These are phyloP conservation scores for Ecdyonurus torrentis DNA, from an alignment of 2,888 invertebrate species.

Conservation along the genomic window DNA sequence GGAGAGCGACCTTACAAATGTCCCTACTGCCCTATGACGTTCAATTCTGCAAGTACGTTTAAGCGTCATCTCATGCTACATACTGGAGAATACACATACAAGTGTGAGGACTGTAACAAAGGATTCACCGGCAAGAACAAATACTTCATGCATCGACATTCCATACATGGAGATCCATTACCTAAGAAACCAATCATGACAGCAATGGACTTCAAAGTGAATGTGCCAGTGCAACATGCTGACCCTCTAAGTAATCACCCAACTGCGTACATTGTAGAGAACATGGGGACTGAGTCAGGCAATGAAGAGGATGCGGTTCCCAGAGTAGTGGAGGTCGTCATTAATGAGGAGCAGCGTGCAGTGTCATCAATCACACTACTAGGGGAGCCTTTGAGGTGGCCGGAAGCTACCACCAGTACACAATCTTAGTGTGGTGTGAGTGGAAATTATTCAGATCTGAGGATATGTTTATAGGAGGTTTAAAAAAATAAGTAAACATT, in stretches of 20 bases:
- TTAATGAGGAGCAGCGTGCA: not conserved
- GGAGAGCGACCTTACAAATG: constrained; percentile 30
- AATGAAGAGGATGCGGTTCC: not conserved
- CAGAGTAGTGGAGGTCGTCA: not conserved
- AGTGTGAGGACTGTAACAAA: constrained; percentile 14
- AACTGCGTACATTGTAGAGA: not conserved
- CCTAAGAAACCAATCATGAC: not conserved
- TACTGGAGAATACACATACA: constrained; percentile 15
- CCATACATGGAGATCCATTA: constrained; percentile 12
- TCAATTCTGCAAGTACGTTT: constrained; percentile 27
- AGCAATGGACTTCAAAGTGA: not conserved
- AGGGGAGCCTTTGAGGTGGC: not conserved
- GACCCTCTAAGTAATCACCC: not conserved
- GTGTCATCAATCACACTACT: not conserved
- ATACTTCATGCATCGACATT: constrained; percentile 13
- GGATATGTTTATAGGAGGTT: no score
- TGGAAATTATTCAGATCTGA: no score
- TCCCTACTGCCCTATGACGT: constrained; percentile 26
- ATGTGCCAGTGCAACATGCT: not conserved
- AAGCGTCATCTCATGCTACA: constrained; percentile 26
- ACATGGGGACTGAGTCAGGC: not conserved
- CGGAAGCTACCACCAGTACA: no score
- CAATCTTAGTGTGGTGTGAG: no score
- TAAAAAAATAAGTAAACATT: no score
- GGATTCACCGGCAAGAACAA: constrained; percentile 16